Percentiles rank a stretch among this genome's conserved stretches.
Conservation (phyloP, 2,797 vertebrate genomes). For the Basileuterus tristriatus region DNA sequence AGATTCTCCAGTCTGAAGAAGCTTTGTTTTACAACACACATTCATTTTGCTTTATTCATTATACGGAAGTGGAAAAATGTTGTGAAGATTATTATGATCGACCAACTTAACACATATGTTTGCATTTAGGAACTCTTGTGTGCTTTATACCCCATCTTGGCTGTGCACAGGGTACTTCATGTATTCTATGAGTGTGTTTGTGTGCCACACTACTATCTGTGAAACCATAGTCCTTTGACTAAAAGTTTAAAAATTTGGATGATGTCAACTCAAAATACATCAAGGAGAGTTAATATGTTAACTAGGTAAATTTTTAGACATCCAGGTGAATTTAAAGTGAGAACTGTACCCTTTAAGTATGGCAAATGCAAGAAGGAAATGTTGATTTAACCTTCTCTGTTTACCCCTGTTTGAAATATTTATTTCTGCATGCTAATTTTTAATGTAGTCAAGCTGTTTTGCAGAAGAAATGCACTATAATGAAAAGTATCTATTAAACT, state of each 20-base stretch:
- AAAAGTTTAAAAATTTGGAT: too few relatives aligned
- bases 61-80: not conserved
- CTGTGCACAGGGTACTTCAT: not conserved
- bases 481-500: not conserved
- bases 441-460: not conserved
- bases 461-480: not conserved
- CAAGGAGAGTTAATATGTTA: not conserved
- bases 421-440: not conserved
- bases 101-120: not conserved
- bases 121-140: not conserved
- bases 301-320: not conserved
- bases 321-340: not conserved
- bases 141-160: not conserved
- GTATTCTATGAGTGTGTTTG: not conserved
- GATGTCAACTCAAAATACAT: not conserved
- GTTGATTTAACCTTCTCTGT: not conserved
- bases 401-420: not conserved
- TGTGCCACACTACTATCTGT: accelerated
- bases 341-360: not conserved
- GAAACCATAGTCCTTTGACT: not conserved
- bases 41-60: not conserved
- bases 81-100: not conserved
- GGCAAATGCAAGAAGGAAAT: not conserved
- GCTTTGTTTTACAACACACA: not conserved
- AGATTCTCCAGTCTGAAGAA: not conserved